Conservation (phyloP, 2,797 vertebrate genomes). For the Peromyscus eremicus region DNA sequence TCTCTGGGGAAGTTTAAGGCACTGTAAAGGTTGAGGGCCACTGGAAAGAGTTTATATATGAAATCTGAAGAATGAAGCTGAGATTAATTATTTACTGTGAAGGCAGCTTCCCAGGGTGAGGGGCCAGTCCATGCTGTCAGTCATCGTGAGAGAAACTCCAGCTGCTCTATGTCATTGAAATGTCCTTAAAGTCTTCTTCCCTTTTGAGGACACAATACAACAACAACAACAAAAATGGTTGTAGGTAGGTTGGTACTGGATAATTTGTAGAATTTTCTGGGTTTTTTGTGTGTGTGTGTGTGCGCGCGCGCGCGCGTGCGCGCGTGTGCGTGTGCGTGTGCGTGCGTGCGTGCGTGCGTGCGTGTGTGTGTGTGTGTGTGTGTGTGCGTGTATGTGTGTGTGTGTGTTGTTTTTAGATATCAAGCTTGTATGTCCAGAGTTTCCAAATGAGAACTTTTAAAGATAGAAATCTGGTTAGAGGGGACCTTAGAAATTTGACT, state of each 20-base stretch:
- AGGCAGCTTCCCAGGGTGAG: conserved; percentile 9
- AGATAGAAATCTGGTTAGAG: background rate
- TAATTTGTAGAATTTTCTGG: background rate
- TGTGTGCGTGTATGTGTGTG: background rate
- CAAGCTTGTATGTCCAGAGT: background rate
- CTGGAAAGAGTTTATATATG: background rate
- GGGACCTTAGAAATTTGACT: background rate
- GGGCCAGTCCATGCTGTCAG: background rate
- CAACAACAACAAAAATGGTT: background rate
- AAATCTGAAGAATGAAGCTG: background rate
- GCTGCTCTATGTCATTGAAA: conserved; percentile 6
- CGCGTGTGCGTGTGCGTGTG: too few relatives aligned
- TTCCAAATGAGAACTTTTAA: background rate
- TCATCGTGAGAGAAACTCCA: background rate
- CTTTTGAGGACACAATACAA: background rate
- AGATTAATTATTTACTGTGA: background rate
- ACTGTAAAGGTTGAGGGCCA: background rate
- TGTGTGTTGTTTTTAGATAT: background rate
- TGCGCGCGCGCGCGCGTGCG: too few relatives aligned
- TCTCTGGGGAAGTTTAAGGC: background rate
- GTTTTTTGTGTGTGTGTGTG: background rate
- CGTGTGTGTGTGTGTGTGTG: background rate
- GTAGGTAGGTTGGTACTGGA: background rate
- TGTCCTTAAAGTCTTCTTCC: background rate
- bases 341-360: too few relatives aligned